These are phyloP conservation scores for Drosophila neotestacea DNA, from an alignment of 2,888 invertebrate genomes.

Conservation along the genomic window DNA sequence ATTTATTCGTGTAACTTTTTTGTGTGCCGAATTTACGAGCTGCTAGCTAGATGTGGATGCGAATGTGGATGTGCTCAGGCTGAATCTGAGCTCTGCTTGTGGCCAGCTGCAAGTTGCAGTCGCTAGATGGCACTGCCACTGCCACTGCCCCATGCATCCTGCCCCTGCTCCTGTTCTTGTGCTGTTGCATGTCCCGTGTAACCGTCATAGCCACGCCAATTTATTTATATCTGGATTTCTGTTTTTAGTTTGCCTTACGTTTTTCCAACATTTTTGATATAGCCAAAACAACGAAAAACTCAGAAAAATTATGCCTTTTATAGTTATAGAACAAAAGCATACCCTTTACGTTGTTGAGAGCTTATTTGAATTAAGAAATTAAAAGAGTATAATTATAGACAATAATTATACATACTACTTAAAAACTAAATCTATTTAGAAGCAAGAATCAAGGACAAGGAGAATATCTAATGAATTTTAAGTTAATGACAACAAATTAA, in stretches of 20 bases:
- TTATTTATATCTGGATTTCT: constrained; percentile 77
- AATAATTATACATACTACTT: no score
- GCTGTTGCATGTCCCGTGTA: constrained; percentile 47
- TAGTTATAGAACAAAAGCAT: not conserved
- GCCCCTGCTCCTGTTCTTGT: constrained; percentile 37
- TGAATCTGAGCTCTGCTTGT: constrained; percentile 54
- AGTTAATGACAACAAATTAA: no score
- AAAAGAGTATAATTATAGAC: no score
- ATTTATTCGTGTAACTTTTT: constrained; percentile 75
- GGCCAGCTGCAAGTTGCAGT: constrained; percentile 42
- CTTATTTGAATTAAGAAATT: not conserved
- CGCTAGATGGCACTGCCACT: constrained; percentile 41
- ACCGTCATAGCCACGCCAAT: constrained; percentile 81
- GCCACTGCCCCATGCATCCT: constrained; percentile 17
- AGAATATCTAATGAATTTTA: no score
- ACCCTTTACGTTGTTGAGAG: constrained; percentile 7
- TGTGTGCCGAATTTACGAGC: constrained; percentile 71
- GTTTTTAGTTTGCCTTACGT: constrained; percentile 77
- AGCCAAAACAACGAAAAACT: constrained; percentile 15
- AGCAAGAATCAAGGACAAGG: no score
- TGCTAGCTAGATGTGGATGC: constrained; percentile 1
- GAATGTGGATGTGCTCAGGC: constrained; percentile 17
- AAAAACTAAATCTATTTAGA: no score
- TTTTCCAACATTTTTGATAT: constrained; percentile 59
- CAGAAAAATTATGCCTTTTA: not conserved